A percentile compares a stretch with the other conserved stretches of the same genome.
phyloP scores from a whole-genome alignment of 1,140 invertebrate species.

The Plectrocnemia conspersa region DNA sequence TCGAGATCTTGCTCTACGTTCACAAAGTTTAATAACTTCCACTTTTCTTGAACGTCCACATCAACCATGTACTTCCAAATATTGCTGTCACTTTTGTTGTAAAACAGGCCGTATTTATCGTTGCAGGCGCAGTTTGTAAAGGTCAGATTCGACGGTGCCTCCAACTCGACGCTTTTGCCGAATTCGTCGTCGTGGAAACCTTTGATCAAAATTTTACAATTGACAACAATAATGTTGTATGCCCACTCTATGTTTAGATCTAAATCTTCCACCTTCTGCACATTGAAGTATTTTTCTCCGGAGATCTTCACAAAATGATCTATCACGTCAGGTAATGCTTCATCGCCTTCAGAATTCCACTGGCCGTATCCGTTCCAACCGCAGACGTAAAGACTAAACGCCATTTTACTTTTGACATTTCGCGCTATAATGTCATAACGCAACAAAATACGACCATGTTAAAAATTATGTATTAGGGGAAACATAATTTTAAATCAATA shows the following conservation, averaged over 20 bases:
- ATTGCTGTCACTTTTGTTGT: conserved; percentile 21
- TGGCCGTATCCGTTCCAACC: conserved; percentile 31
- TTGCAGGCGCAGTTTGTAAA: conserved; percentile 23
- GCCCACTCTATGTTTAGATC: conserved; percentile 25
- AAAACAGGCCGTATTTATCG: conserved; percentile 29
- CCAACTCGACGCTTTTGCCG: conserved; percentile 11
- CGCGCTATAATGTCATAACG: too few species aligned
- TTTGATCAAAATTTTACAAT: conserved; percentile 25
- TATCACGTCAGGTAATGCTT: too few species aligned
- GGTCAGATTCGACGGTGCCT: not conserved
- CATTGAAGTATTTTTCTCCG: too few species aligned
- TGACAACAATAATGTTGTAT: conserved; percentile 22
- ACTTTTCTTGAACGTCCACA: conserved; percentile 23
- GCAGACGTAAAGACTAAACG: too few species aligned
- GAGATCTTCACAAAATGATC: too few species aligned
- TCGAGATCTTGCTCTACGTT: conserved; percentile 13
- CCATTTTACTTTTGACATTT: too few species aligned
- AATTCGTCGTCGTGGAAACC: conserved; percentile 20
- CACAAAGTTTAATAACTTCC: conserved; percentile 26
- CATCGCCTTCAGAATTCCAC: conserved; percentile 19
- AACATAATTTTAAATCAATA: too few species aligned
- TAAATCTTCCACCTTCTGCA: conserved; percentile 15
- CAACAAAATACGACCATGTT: too few species aligned
- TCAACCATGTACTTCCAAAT: conserved; percentile 31
- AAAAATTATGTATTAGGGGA: too few species aligned